Percentiles rank a stretch among this genome's conserved stretches.
phyloP scores from a whole-genome alignment of 2,797 vertebrate species.

The Pampus argenteus region DNA sequence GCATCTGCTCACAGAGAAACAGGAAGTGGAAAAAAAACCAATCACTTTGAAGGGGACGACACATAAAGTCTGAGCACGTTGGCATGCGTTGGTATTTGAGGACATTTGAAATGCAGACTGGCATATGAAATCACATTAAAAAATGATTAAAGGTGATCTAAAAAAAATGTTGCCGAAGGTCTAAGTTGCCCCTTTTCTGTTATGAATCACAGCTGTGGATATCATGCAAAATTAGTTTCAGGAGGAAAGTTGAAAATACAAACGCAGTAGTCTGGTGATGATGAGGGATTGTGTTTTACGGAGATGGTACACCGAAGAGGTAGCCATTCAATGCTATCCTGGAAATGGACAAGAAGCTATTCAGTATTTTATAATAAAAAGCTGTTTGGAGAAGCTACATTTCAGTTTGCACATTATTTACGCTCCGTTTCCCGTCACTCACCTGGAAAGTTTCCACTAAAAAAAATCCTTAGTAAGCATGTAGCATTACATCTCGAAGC shows the following conservation, averaged over 20 bases:
- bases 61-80: not conserved
- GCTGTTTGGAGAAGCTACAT: constrained; percentile 5
- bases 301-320: not conserved
- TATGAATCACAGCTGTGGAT: no score
- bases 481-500: not conserved
- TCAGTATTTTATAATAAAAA: constrained; percentile 13
- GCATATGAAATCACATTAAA: not conserved
- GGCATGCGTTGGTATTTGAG: not conserved
- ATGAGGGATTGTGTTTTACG: not conserved
- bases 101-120: not conserved
- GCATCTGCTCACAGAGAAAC: constrained; percentile 9
- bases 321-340: not conserved
- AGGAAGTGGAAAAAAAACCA: not conserved
- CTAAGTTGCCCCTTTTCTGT: not conserved
- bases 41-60: not conserved
- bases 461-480: constrained; percentile 24
- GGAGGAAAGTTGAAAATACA: no score
- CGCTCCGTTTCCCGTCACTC: constrained; percentile 28
- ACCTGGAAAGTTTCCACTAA: constrained; percentile 31
- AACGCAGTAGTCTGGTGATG: no score
- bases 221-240: no score
- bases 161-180: constrained; percentile 10
- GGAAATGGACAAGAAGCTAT: not conserved
- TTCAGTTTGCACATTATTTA: constrained; percentile 14
- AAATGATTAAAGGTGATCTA: constrained; percentile 8